Conservation (phyloP, 1,140 invertebrate species). For the Asobara japonica region DNA sequence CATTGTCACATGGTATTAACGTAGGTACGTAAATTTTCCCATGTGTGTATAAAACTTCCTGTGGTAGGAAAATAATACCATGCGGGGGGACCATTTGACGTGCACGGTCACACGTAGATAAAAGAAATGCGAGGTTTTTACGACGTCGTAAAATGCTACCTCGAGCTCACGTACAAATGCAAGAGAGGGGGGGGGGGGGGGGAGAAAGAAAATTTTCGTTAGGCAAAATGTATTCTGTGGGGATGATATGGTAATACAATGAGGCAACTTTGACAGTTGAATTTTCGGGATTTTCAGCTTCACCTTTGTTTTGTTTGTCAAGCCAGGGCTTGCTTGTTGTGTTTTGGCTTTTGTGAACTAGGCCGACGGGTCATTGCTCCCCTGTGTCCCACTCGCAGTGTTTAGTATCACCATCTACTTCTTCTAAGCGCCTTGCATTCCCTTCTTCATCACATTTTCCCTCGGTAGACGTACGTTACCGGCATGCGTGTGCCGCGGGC, state of each 20-base stretch:
- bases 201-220: background rate
- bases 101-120: conserved; percentile 46
- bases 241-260: no score
- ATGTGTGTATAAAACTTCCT: conserved; percentile 6
- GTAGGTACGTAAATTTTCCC: background rate
- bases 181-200: background rate
- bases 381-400: conserved; percentile 21
- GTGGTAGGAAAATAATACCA: background rate
- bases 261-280: no score
- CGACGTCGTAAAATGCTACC: conserved; percentile 48
- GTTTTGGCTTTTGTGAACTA: conserved; percentile 62
- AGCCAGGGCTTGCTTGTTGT: conserved; percentile 38
- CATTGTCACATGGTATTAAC: conserved; percentile 5
- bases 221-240: no score
- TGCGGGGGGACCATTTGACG: background rate
- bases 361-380: conserved; percentile 55
- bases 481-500: no score
- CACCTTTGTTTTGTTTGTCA: background rate
- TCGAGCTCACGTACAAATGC: background rate
- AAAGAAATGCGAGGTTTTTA: conserved; percentile 48
- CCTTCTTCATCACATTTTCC: background rate
- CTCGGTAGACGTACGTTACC: background rate
- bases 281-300: background rate
- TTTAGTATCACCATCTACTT: conserved; percentile 11
- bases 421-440: background rate